phyloP scores from a whole-genome alignment of 2,888 invertebrate species.

The Amphipoea lucens region DNA sequence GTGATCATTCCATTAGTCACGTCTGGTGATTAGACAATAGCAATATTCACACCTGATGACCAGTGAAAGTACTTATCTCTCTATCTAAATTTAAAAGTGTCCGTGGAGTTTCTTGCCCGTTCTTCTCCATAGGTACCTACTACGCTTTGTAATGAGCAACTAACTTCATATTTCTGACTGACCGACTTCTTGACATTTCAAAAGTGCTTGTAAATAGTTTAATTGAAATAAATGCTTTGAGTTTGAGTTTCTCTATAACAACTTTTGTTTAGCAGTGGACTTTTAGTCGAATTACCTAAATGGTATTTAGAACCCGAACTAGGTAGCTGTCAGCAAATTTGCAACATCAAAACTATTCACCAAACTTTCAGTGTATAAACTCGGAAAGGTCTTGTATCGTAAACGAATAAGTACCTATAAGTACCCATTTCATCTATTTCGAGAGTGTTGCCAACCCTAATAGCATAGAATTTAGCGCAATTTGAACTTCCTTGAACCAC shows the following conservation, averaged over 20 bases:
- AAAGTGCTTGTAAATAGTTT: neutral
- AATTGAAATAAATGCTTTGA: neutral
- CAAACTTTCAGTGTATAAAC: neutral
- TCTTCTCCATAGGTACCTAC: neutral
- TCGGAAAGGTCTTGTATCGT: neutral
- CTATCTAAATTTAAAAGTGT: neutral
- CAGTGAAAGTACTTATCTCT: neutral
- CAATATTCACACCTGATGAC: too few relatives aligned
- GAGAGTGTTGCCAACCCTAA: conserved; percentile 34
- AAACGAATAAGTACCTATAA: conserved; percentile 1
- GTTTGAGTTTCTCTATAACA: neutral
- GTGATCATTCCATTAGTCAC: neutral
- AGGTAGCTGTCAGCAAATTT: conserved; percentile 2
- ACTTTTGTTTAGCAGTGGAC: neutral
- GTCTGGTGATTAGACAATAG: too few relatives aligned
- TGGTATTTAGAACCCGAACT: neutral
- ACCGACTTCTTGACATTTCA: neutral
- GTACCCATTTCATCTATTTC: conserved; percentile 18
- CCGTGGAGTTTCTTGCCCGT: neutral
- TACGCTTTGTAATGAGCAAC: neutral
- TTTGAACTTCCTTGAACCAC: conserved; percentile 60
- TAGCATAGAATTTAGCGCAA: conserved; percentile 39
- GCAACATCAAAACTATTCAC: neutral
- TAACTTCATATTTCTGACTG: neutral
- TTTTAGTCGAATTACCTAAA: neutral